These are phyloP conservation scores for Sebastes cheni DNA, from an alignment of 2,797 vertebrate species.

Conservation along the genomic window DNA sequence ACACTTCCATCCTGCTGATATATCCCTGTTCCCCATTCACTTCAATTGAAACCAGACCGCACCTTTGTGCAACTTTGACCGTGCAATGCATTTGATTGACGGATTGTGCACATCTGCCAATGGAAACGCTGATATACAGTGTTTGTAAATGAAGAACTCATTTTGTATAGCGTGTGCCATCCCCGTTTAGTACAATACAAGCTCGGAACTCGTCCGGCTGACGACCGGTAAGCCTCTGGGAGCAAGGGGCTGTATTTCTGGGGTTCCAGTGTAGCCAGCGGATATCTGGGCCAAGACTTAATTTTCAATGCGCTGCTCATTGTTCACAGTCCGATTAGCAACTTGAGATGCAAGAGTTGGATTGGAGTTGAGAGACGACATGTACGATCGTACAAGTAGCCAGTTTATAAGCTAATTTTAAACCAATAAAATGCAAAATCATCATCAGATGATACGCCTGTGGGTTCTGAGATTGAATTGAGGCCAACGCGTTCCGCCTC, in stretches of 20 bases:
- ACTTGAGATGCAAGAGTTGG: too few relatives aligned
- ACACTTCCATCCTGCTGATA: background rate
- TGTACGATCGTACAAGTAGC: background rate
- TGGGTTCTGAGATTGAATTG: too few relatives aligned
- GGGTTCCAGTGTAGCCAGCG: too few relatives aligned
- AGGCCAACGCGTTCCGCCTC: background rate
- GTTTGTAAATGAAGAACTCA: background rate
- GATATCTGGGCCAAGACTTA: too few relatives aligned
- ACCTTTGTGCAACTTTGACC: background rate
- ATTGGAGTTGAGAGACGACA: background rate
- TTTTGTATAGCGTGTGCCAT: background rate
- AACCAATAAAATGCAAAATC: background rate
- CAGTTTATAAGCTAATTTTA: background rate
- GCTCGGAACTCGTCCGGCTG: fast-evolving
- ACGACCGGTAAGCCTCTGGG: too few relatives aligned
- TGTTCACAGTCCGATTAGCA: too few relatives aligned
- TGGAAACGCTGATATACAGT: background rate
- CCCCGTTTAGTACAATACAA: background rate
- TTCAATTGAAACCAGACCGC: background rate
- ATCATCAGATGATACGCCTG: background rate
- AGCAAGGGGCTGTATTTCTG: too few relatives aligned
- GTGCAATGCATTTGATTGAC: too few relatives aligned
- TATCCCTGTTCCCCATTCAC: background rate
- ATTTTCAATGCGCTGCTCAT: fast-evolving
- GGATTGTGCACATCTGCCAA: background rate